Percentiles rank a stretch among this genome's conserved stretches.
Evolutionary conservation across 1,140 invertebrate species (phyloP).

Genomic region (Bombus confusus): DNA sequence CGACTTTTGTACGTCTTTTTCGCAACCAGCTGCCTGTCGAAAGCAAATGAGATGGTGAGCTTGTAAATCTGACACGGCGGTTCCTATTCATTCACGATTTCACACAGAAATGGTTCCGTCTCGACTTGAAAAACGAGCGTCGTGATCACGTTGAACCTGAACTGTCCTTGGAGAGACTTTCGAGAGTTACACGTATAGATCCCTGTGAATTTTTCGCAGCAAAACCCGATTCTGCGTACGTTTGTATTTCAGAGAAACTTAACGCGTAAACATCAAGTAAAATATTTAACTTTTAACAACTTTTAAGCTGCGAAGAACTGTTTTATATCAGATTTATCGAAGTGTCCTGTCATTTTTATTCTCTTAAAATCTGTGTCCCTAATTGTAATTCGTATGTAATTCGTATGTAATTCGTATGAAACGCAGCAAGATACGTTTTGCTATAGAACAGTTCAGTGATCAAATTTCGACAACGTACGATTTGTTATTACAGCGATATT

Average conservation of each 20-base stretch:
- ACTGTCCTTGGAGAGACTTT: constrained; percentile 28
- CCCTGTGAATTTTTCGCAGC: not conserved
- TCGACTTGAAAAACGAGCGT: constrained; percentile 39
- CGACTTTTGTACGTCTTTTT: constrained; percentile 56
- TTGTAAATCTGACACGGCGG: constrained; percentile 54
- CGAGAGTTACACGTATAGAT: not conserved
- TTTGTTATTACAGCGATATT: too few relatives aligned
- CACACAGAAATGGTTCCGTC: constrained; percentile 58
- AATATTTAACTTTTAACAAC: too few relatives aligned
- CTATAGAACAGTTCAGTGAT: fast-evolving
- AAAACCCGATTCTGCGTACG: not conserved
- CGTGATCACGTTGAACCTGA: not conserved
- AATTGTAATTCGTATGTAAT: too few relatives aligned
- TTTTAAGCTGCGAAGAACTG: too few relatives aligned
- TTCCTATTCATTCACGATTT: constrained; percentile 64
- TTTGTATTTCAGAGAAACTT: not conserved
- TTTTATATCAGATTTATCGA: fast-evolving
- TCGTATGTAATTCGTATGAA: too few relatives aligned
- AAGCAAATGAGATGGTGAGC: constrained; percentile 54
- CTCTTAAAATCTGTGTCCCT: too few relatives aligned
- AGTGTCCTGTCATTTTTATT: too few relatives aligned
- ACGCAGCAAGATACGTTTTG: too few relatives aligned
- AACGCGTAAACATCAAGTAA: not conserved
- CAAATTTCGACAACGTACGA: too few relatives aligned
- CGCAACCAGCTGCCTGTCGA: constrained; percentile 48